phyloP scores from a whole-genome alignment of 30 jellyfish, hydroid and myxozoan genomes.

The Catostylus mosaicus region DNA sequence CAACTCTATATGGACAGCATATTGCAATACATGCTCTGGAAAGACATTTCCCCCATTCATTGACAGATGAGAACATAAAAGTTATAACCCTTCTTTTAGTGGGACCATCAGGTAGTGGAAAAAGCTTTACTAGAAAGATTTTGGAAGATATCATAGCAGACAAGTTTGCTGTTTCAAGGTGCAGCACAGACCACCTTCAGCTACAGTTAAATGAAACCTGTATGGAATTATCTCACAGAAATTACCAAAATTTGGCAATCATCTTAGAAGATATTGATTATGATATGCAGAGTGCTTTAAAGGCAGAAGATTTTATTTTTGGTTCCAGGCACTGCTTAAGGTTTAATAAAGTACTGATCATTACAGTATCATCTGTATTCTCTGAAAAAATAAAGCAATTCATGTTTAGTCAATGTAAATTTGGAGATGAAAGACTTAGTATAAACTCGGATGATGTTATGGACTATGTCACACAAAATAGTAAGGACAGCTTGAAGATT shows the following conservation, averaged over 20 bases:
- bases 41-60: not conserved
- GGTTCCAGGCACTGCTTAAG: not conserved
- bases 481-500: not conserved
- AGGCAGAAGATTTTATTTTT: not conserved
- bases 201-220: not conserved
- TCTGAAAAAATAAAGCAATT: not conserved
- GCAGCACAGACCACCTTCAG: not conserved
- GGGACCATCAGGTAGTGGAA: constrained; percentile 66
- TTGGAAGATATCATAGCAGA: constrained; percentile 1
- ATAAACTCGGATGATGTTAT: not conserved
- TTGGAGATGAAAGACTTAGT: constrained; percentile 10
- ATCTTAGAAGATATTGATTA: constrained; percentile 9
- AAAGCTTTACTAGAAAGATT: constrained; percentile 28
- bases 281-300: not conserved
- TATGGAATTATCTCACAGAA: not conserved
- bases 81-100: constrained; percentile 17
- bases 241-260: constrained; percentile 5
- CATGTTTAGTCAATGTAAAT: constrained; percentile 8
- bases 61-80: not conserved
- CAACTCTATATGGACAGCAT: constrained; percentile 44
- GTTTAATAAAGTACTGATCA: constrained; percentile 12
- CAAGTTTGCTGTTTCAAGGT: not conserved
- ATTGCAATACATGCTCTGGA: not conserved
- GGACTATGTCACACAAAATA: not conserved
- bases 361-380: constrained; percentile 4